A percentile compares a stretch with the other conserved stretches of the same genome.
phyloP scores from a whole-genome alignment of 2,888 invertebrate genomes.

The Xanthorhoe spadicearia region DNA sequence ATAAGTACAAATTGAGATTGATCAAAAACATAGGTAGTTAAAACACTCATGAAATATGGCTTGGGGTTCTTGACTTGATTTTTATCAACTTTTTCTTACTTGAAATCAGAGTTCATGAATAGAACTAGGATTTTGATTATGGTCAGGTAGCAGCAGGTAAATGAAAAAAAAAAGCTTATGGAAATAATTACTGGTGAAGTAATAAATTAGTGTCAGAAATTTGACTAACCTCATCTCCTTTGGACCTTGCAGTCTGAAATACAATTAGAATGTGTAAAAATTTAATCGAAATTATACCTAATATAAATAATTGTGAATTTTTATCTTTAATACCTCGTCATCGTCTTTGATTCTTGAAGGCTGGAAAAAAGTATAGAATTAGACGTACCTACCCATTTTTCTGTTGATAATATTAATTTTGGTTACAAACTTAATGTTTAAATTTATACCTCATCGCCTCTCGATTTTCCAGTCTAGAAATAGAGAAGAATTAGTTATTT shows the following conservation, averaged over 20 bases:
- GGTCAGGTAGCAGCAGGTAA: no score
- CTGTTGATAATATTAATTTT: slow-evolving; percentile 1
- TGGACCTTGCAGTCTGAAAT: slow-evolving; percentile 63
- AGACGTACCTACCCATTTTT: not conserved
- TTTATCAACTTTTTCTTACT: no score
- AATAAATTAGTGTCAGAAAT: not conserved
- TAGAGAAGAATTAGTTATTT: slow-evolving; percentile 13
- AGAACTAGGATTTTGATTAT: no score
- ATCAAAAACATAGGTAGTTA: not conserved
- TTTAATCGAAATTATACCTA: not conserved
- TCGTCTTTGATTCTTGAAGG: slow-evolving; percentile 50
- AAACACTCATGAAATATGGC: not conserved
- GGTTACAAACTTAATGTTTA: not conserved
- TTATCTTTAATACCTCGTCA: slow-evolving; percentile 42
- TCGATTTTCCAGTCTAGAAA: slow-evolving; percentile 68
- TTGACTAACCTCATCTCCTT: slow-evolving; percentile 48
- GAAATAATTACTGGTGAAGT: no score
- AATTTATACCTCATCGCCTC: slow-evolving; percentile 69
- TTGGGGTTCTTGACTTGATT: no score
- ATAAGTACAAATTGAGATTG: not conserved
- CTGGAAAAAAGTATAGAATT: slow-evolving; percentile 42
- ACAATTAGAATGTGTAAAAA: slow-evolving; percentile 10
- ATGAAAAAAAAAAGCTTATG: no score
- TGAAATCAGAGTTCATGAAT: no score
- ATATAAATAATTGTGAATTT: not conserved